Conservation (phyloP, 2,888 invertebrate genomes). For the Nomada ruficornis region DNA sequence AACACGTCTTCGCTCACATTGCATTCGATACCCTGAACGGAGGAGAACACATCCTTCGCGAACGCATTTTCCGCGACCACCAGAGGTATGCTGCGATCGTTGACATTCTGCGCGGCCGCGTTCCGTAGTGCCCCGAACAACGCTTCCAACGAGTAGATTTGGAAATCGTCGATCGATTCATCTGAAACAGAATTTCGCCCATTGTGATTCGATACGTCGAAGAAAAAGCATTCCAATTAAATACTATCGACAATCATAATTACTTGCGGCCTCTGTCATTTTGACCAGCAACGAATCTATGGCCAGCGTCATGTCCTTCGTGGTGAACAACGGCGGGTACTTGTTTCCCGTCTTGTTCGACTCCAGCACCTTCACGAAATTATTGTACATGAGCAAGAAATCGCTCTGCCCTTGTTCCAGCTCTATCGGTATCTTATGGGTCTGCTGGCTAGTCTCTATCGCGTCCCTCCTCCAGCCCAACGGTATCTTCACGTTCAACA, state of each 20-base stretch:
- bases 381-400: slow-evolving; percentile 81
- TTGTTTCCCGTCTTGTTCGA: slow-evolving; percentile 61
- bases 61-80: slow-evolving; percentile 78
- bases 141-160: slow-evolving; percentile 79
- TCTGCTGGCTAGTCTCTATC: slow-evolving; percentile 81
- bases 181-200: slow-evolving; percentile 20
- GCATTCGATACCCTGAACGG: slow-evolving; percentile 80
- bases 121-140: slow-evolving; percentile 80
- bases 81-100: slow-evolving; percentile 25
- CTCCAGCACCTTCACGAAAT: slow-evolving; percentile 83
- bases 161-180: slow-evolving; percentile 11
- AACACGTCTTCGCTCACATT: slow-evolving; percentile 74
- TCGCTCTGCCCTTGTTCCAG: slow-evolving; percentile 74
- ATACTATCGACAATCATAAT: slow-evolving; percentile 17
- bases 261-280: slow-evolving; percentile 67
- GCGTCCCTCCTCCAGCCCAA: slow-evolving; percentile 85
- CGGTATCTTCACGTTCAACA: slow-evolving; percentile 82
- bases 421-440: slow-evolving; percentile 85
- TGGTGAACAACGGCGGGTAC: slow-evolving; percentile 84
- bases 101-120: slow-evolving; percentile 36
- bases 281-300: slow-evolving; percentile 67
- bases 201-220: no score
- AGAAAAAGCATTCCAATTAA: no score
- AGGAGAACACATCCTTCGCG: slow-evolving; percentile 82
- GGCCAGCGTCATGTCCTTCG: slow-evolving; percentile 35